Evolutionary conservation across 2,888 invertebrate species (phyloP).

Genomic region (Anthrax anthrax): DNA sequence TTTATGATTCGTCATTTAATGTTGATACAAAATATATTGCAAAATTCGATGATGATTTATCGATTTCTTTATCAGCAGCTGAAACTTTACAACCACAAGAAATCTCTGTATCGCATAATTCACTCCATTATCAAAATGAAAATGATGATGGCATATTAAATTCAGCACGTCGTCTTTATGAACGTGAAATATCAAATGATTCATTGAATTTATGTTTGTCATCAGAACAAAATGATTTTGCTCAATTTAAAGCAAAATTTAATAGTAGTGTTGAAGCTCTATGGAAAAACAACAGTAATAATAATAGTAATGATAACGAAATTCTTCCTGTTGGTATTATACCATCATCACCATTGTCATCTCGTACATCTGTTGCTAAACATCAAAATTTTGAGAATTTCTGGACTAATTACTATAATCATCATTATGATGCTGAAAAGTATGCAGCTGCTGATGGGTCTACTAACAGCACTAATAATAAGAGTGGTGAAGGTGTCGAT

Average conservation of each 20-base stretch:
- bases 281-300: conserved; percentile 39
- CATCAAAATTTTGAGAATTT: conserved; percentile 21
- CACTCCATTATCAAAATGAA: no score
- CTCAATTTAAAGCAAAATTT: conserved; percentile 40
- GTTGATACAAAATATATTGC: not conserved
- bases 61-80: not conserved
- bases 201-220: conserved; percentile 2
- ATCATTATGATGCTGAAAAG: conserved; percentile 19
- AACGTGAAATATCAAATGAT: conserved; percentile 17
- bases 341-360: not conserved
- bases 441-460: not conserved
- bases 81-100: not conserved
- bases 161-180: conserved; percentile 15
- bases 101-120: not conserved
- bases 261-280: conserved; percentile 52
- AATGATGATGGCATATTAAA: not conserved
- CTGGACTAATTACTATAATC: conserved; percentile 24
- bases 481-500: not conserved
- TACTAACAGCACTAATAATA: no score
- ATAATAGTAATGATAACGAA: not conserved
- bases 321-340: not conserved
- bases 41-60: conserved; percentile 3
- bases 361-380: conserved; percentile 8
- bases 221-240: conserved; percentile 20
- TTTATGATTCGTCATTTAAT: not conserved